These are phyloP conservation scores for Leptopilina boulardi DNA, from an alignment of 1,140 invertebrate genomes.

Conservation along the genomic window DNA sequence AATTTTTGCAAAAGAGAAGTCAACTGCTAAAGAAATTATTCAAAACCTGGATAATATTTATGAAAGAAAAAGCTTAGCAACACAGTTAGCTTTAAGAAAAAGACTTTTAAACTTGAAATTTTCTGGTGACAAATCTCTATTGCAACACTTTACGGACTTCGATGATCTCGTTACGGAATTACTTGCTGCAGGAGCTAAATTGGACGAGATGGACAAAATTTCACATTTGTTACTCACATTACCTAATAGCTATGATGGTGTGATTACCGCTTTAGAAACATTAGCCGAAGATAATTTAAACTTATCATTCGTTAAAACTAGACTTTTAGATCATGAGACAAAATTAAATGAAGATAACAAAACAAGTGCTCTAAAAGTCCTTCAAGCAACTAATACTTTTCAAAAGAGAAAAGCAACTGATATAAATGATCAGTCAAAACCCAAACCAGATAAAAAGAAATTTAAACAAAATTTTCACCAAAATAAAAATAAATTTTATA, in stretches of 20 bases:
- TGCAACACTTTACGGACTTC: slow-evolving; percentile 27
- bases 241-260: neutral
- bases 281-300: neutral
- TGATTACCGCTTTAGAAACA: slow-evolving; percentile 15
- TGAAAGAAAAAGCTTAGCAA: slow-evolving; percentile 17
- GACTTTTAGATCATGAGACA: neutral
- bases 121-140: neutral
- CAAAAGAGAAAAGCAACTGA: neutral
- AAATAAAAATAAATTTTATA: neutral
- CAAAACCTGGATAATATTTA: neutral
- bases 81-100: slow-evolving; percentile 28
- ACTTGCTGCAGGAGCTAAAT: slow-evolving; percentile 19
- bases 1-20: neutral
- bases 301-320: neutral
- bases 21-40: neutral
- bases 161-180: slow-evolving; percentile 30
- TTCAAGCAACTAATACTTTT: neutral
- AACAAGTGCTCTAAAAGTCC: neutral
- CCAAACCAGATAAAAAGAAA: neutral
- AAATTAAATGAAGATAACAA: neutral
- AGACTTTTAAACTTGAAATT: slow-evolving; percentile 40
- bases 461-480: neutral
- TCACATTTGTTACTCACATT: slow-evolving; percentile 31
- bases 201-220: slow-evolving; percentile 36
- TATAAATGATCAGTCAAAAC: neutral